Evolutionary conservation across 2,797 vertebrate genomes (phyloP).

Genomic region (Eulemur mongoz): DNA sequence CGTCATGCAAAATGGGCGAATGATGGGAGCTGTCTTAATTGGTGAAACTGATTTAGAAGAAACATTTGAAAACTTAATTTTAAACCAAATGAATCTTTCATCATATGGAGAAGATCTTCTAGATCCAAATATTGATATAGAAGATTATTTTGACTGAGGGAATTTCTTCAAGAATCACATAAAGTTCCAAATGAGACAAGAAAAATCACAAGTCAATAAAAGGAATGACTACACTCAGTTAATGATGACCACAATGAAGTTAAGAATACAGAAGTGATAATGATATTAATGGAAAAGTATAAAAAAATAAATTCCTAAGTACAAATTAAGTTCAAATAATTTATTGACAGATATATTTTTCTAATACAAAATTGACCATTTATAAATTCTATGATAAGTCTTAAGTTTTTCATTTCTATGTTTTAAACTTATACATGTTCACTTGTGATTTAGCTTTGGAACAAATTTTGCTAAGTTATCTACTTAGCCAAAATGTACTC

Average conservation of each 20-base stretch:
- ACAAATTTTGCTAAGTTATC: neutral
- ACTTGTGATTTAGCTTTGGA: conserved; percentile 12
- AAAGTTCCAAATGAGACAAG: neutral
- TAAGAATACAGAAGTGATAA: neutral
- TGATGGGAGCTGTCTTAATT: conserved; percentile 95
- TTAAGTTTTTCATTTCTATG: neutral
- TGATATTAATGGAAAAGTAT: neutral
- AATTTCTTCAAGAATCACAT: neutral
- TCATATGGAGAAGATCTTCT: conserved; percentile 93
- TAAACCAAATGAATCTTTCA: conserved; percentile 97
- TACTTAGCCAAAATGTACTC: neutral
- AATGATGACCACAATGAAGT: neutral
- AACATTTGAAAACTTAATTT: conserved; percentile 98
- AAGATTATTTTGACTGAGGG: conserved; percentile 97
- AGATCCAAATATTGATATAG: conserved; percentile 95
- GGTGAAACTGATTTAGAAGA: conserved; percentile 97
- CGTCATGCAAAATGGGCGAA: conserved; percentile 91
- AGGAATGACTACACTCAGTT: neutral
- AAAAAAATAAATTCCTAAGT: neutral
- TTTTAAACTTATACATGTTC: neutral
- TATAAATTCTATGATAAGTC: neutral
- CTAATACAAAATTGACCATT: neutral
- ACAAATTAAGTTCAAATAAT: neutral
- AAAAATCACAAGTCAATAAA: conserved; percentile 7
- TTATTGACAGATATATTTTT: neutral